Evolutionary conservation across 92 coral and sea anemone species (phyloP).

Genomic region (Porites rus): DNA sequence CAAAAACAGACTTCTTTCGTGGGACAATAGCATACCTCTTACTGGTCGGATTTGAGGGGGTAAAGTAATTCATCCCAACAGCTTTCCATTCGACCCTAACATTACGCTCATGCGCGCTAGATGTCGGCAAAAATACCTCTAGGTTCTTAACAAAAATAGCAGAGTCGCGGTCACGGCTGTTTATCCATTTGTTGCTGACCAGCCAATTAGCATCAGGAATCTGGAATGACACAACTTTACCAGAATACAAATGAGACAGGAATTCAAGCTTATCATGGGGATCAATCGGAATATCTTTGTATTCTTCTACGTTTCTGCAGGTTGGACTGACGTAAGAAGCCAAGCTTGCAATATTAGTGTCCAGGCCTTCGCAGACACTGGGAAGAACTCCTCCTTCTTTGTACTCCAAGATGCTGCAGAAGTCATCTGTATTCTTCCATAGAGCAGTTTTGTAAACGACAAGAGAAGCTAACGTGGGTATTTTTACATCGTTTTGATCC

Average conservation of each 20-base stretch:
- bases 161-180: constrained; percentile 15
- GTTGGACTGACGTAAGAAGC: constrained; percentile 9
- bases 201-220: constrained; percentile 53
- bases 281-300: constrained; percentile 41
- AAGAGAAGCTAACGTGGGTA: constrained; percentile 1
- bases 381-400: constrained; percentile 55
- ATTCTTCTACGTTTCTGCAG: constrained; percentile 34
- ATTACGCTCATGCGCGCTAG: constrained; percentile 10
- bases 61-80: constrained; percentile 36
- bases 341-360: constrained; percentile 20
- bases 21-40: constrained; percentile 50
- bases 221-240: constrained; percentile 30
- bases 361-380: constrained; percentile 38
- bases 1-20: constrained; percentile 12
- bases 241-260: constrained; percentile 44
- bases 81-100: constrained; percentile 25
- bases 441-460: constrained; percentile 42
- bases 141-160: constrained; percentile 50
- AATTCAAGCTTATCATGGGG: constrained; percentile 16
- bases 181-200: constrained; percentile 45
- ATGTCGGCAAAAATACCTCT: constrained; percentile 42
- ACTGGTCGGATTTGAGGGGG: background rate
- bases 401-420: constrained; percentile 47
- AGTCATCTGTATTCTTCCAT: constrained; percentile 34
- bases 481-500: constrained; percentile 8